Evolutionary conservation across 2,888 invertebrate genomes (phyloP).

Genomic region (Palloptera scutellata): DNA sequence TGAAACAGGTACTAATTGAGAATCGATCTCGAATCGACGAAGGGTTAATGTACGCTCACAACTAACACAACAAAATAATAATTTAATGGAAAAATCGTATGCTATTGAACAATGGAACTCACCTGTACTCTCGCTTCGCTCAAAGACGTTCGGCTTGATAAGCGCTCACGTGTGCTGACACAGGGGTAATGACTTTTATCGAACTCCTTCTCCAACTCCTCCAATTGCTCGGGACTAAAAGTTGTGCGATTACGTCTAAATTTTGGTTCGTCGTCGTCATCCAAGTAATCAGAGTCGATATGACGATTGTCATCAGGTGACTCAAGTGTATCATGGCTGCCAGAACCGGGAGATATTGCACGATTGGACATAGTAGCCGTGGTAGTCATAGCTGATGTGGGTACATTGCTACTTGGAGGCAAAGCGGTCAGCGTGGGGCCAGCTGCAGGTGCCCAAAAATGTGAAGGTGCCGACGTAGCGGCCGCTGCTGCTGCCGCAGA

Average conservation of each 20-base stretch:
- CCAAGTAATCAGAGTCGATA: slow-evolving; percentile 78
- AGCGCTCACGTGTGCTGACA: slow-evolving; percentile 88
- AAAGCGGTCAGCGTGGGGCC: slow-evolving; percentile 66
- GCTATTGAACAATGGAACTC: slow-evolving; percentile 19
- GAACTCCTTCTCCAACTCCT: slow-evolving; percentile 93
- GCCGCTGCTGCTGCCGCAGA: slow-evolving; percentile 55
- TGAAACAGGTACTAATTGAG: slow-evolving; percentile 19
- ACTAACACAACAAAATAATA: background rate
- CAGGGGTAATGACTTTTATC: slow-evolving; percentile 96
- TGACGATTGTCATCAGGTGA: slow-evolving; percentile 63
- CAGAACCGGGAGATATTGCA: slow-evolving; percentile 67
- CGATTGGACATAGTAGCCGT: slow-evolving; percentile 46
- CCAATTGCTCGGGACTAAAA: slow-evolving; percentile 91
- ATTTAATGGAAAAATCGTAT: background rate
- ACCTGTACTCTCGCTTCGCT: slow-evolving; percentile 97
- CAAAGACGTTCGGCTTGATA: slow-evolving; percentile 89
- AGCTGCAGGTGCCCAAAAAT: slow-evolving; percentile 53
- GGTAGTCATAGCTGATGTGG: slow-evolving; percentile 38
- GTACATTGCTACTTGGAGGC: slow-evolving; percentile 66
- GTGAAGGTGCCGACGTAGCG: slow-evolving; percentile 45
- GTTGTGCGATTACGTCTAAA: slow-evolving; percentile 93
- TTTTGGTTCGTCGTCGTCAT: slow-evolving; percentile 85
- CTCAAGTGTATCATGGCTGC: slow-evolving; percentile 62
- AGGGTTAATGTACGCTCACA: background rate
- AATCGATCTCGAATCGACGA: slow-evolving; percentile 16